A percentile compares a stretch with the other conserved stretches of the same genome.
phyloP scores from a whole-genome alignment of 2,797 vertebrate genomes.

The Cryptoblepharus egeriae region DNA sequence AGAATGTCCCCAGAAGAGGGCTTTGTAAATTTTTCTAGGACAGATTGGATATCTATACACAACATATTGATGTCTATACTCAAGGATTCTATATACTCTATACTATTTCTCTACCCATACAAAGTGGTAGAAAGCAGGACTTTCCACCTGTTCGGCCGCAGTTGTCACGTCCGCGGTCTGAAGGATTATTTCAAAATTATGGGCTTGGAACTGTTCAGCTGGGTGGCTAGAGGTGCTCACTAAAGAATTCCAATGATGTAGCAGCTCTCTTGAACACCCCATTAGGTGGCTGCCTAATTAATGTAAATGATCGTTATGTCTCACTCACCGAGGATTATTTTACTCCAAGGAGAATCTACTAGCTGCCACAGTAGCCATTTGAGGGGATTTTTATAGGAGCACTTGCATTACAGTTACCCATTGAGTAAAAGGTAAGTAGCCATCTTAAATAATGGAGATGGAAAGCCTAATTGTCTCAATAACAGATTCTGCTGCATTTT shows the following conservation, averaged over 20 bases:
- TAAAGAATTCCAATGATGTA: conserved; percentile 73
- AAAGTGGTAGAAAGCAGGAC: conserved; percentile 39
- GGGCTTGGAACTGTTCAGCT: conserved; percentile 62
- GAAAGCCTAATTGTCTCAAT: conserved; percentile 62
- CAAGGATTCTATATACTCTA: too few relatives aligned
- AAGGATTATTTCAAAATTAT: conserved; percentile 72
- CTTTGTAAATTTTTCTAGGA: not conserved
- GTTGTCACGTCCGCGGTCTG: conserved; percentile 40
- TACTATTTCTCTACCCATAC: too few relatives aligned
- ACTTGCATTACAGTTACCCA: conserved; percentile 65
- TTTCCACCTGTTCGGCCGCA: conserved; percentile 4
- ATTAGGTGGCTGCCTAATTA: conserved; percentile 79
- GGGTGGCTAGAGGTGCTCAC: conserved; percentile 57
- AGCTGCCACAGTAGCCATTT: conserved; percentile 70
- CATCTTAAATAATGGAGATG: conserved; percentile 72
- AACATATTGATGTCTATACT: conserved; percentile 3
- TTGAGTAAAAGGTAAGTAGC: conserved; percentile 71
- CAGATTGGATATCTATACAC: conserved; percentile 9
- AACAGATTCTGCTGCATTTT: conserved; percentile 59
- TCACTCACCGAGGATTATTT: conserved; percentile 66
- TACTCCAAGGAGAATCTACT: conserved; percentile 69
- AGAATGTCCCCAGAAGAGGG: not conserved
- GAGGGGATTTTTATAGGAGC: conserved; percentile 66
- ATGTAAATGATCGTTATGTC: conserved; percentile 75
- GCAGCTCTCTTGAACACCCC: conserved; percentile 71